phyloP scores from a whole-genome alignment of 2,797 vertebrate genomes.

The Alosa sapidissima region DNA sequence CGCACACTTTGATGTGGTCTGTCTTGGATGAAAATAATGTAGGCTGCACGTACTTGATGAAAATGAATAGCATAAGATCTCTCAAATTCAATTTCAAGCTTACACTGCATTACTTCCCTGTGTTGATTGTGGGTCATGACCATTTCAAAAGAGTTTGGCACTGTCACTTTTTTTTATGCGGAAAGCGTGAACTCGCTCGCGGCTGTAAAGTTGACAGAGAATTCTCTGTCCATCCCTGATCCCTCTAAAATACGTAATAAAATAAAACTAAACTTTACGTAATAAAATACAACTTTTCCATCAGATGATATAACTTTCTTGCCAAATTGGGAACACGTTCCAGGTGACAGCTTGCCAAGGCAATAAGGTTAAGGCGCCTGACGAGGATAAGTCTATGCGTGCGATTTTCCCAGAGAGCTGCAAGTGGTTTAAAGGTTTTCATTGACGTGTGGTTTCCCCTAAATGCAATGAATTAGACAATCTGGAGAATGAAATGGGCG shows the following conservation, averaged over 20 bases:
- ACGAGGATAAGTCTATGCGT: not conserved
- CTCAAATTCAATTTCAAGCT: not conserved
- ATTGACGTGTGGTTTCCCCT: not conserved
- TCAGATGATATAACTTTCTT: not conserved
- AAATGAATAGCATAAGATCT: not conserved
- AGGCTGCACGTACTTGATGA: not conserved
- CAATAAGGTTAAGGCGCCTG: not conserved
- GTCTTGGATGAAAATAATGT: not conserved
- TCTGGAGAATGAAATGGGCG: not conserved
- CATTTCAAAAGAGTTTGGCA: not conserved
- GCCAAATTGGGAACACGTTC: not conserved
- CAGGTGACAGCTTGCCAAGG: not conserved
- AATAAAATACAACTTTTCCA: not conserved
- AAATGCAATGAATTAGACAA: not conserved
- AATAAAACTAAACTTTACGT: not conserved
- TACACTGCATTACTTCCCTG: not conserved
- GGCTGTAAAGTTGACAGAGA: not conserved
- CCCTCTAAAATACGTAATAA: not conserved
- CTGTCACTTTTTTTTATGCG: not conserved
- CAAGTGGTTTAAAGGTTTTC: not conserved
- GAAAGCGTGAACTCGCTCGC: not conserved
- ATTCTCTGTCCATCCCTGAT: not conserved
- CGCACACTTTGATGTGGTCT: not conserved
- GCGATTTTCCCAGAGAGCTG: not conserved
- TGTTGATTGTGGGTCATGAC: slow-evolving; percentile 14